Evolutionary conservation across 2,888 invertebrate genomes (phyloP), one percentile per base, ranked within the genome.

Genomic region (Fragum fragum): DNA sequence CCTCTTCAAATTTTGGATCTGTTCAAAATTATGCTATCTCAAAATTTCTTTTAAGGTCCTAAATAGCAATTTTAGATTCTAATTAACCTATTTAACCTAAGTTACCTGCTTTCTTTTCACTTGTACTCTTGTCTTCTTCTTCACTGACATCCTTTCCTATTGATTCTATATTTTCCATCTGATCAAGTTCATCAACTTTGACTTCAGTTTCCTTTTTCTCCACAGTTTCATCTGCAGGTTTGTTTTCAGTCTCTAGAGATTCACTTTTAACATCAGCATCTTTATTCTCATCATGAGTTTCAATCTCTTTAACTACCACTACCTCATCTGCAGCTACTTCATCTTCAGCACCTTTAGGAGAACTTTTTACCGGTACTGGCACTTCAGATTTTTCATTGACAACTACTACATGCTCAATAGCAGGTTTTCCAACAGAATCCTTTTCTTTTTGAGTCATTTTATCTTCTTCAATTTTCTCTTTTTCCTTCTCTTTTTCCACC

Each of bases 391-490:
- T 61, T 1, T 76, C 29, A 23, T 29, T 3, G 18, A 26, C 23
- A 1, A 28, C 18, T 59, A n/a, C 47, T 9, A 47, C n/a, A n/a
- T 5, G 2, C n/a, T 47, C 47, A 47, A n/a, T 14, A 52, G 18
- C 2, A 57, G 57, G 23, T 57, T 23, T 57, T 16, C 39, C 59
- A 32, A 14, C 16, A 21, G 42, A 16, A 18, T 16, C 55, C 39
- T 63, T 66, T 14, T 53, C 63, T 28, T 28, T 29, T 61, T 47
- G 53, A 18, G 47, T 5, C 28, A 47, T 55, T 11, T 53, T 52
- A 9, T 28, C 28, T 36, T 47, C 63, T n/a, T 66, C 73, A 16
- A 87, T 87, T 29, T 87, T 90, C 52, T 83, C 73, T 76, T 87
- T 36, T 29, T 16, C 55, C 39, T 63, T 66, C 14, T 53, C 63